phyloP scores from a whole-genome alignment of 1,140 invertebrate genomes.

The Piezodorus guildinii region DNA sequence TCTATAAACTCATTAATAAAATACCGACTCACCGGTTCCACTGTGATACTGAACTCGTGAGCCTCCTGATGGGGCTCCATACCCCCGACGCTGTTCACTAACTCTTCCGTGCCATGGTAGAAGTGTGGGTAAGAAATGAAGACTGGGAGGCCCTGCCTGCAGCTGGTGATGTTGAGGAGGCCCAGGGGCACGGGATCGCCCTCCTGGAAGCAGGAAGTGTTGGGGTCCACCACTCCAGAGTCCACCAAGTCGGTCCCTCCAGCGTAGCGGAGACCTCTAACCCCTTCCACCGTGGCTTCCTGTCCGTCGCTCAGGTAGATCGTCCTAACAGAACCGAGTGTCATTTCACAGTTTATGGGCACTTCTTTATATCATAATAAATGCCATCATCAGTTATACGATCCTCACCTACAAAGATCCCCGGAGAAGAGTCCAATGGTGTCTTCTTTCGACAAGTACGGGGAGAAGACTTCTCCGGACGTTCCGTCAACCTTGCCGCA shows the following conservation, averaged over 20 bases:
- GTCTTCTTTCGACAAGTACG: conserved; percentile 41
- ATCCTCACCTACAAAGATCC: conserved; percentile 50
- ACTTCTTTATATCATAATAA: neutral
- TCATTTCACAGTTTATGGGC: conserved; percentile 8
- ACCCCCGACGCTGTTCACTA: conserved; percentile 42
- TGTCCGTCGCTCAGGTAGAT: conserved; percentile 40
- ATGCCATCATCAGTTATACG: neutral
- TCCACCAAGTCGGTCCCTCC: conserved; percentile 34
- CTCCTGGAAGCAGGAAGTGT: conserved; percentile 58
- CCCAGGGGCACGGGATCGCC: conserved; percentile 55
- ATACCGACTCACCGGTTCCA: conserved; percentile 46
- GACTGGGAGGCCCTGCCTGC: conserved; percentile 46
- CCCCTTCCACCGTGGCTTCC: conserved; percentile 35
- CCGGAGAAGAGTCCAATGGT: conserved; percentile 46
- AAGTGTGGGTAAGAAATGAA: conserved; percentile 64
- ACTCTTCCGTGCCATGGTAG: conserved; percentile 44
- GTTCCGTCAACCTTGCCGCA: conserved; percentile 51
- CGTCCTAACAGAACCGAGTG: conserved; percentile 26
- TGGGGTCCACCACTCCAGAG: conserved; percentile 41
- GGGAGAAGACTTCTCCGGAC: conserved; percentile 63
- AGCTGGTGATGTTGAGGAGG: conserved; percentile 38
- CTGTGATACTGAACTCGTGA: conserved; percentile 45
- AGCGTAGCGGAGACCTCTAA: conserved; percentile 34
- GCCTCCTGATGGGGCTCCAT: conserved; percentile 42
- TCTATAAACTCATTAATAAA: no score